Conservation (phyloP, 2,113 vertebrate species). For the Thymallus thymallus region DNA sequence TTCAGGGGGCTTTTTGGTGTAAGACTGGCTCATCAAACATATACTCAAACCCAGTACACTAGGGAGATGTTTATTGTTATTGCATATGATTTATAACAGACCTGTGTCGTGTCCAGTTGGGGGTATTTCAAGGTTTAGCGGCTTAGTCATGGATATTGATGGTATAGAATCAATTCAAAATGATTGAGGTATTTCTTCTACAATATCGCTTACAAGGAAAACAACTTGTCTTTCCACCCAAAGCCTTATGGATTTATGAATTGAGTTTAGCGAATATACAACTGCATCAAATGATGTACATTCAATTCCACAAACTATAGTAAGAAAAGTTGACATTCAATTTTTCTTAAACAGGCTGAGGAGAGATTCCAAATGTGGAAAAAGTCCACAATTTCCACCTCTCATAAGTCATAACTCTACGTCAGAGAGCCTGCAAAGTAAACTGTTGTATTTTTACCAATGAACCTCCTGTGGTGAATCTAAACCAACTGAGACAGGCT, state of each 20-base stretch:
- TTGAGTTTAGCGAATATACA: too few relatives aligned
- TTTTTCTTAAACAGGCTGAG: too few relatives aligned
- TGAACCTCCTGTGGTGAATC: conserved; percentile 3
- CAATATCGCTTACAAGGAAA: too few relatives aligned
- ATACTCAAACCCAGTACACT: conserved; percentile 40
- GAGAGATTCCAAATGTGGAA: not conserved
- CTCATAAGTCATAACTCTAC: not conserved
- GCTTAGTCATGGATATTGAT: not conserved
- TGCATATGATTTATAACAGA: conserved; percentile 17
- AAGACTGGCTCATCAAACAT: conserved; percentile 28
- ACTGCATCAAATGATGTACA: not conserved
- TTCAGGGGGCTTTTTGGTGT: conserved; percentile 38
- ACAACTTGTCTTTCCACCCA: too few relatives aligned
- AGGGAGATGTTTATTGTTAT: conserved; percentile 42
- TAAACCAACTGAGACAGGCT: conserved; percentile 2
- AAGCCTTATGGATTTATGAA: too few relatives aligned
- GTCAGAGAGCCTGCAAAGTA: too few relatives aligned
- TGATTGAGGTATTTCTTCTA: too few relatives aligned
- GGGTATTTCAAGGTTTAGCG: not conserved
- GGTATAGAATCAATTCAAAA: too few relatives aligned
- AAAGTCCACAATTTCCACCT: not conserved
- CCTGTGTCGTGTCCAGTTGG: not conserved
- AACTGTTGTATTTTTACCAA: not conserved
- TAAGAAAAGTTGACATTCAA: not conserved
- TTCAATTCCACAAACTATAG: not conserved